These are phyloP conservation scores for Pristionchus japonicus DNA, from an alignment of 2,888 invertebrate genomes.

Conservation along the genomic window DNA sequence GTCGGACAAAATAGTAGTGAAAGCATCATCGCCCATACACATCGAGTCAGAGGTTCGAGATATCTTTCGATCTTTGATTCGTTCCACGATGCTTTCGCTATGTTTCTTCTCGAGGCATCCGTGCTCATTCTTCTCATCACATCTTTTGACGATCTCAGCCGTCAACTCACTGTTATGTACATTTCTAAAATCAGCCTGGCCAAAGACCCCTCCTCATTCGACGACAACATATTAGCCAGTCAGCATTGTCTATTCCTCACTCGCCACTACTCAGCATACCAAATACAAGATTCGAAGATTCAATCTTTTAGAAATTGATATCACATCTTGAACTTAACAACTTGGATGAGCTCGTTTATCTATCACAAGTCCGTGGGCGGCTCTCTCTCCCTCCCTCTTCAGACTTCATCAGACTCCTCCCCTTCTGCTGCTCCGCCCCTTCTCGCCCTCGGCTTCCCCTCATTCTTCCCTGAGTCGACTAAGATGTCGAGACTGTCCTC, in stretches of 20 bases:
- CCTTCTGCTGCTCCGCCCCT: background rate
- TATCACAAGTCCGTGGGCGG: background rate
- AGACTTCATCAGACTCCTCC: background rate
- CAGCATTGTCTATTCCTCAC: background rate
- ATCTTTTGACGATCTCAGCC: background rate
- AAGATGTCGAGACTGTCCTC: slow-evolving; percentile 27
- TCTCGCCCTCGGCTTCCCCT: background rate
- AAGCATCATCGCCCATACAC: no score
- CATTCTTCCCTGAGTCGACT: background rate
- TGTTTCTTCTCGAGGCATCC: no score
- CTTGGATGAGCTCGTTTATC: no score
- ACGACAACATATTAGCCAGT: background rate
- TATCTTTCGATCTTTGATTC: no score
- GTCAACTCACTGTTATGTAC: background rate
- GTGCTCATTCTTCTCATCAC: background rate
- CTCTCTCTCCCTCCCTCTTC: background rate
- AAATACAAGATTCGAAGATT: background rate
- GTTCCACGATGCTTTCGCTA: no score
- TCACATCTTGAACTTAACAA: no score
- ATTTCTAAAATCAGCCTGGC: background rate
- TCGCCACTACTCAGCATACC: background rate
- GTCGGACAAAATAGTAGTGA: no score
- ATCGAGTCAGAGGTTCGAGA: no score
- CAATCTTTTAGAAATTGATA: no score
- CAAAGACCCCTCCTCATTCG: background rate